Evolutionary conservation across 2,797 vertebrate species (phyloP), one percentile per base, ranked within the genome.

Genomic region (Xyrichtys novacula): DNA sequence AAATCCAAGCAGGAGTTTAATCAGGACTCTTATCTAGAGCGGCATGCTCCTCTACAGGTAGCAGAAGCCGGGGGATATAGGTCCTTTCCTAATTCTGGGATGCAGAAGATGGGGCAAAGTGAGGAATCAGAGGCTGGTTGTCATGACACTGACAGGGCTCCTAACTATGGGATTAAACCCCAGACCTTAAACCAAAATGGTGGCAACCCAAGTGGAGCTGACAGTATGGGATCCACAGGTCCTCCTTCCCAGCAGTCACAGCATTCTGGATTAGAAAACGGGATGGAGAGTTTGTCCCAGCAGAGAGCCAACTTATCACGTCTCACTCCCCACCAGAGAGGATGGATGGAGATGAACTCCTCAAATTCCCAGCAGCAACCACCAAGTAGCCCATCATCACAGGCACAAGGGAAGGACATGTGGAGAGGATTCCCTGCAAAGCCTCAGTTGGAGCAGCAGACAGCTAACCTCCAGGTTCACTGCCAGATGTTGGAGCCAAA

Each of bases 271-370:
- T 69, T 80, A 74, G 83, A 85, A 80, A 92, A 91, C 2, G 86
- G 83, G 39, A 84, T 80, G 65, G 92, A 85, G 76, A 91, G 83
- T n/a, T 82, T 54, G 3, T 50, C 85, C 57, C 92, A 88, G 50
- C 88, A 88, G 64, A 91, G 88, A 80, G 50, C 73, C 40, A 93
- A 84, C 34, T 78, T 80, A 46, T 71, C 80, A 36, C 67, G 78
- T 83, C 70, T 80, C 0, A 85, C 71, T 65, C 53, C 83, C 28
- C 69, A 89, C 52, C 94, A 95, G 75, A 85, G 92, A 57, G 90
- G 87, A 42, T 98, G 96, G 96, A 95, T 94, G 70, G 94, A 96
- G 78, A 74, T 94, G 68, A 95, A 94, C 83, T 87, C 93, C 60
- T 84, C 92, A 54, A 93, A 85, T 64, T 92, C 92, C 66, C 74